Conservation (phyloP, 2,888 invertebrate species). For the Agrotis clavis region DNA sequence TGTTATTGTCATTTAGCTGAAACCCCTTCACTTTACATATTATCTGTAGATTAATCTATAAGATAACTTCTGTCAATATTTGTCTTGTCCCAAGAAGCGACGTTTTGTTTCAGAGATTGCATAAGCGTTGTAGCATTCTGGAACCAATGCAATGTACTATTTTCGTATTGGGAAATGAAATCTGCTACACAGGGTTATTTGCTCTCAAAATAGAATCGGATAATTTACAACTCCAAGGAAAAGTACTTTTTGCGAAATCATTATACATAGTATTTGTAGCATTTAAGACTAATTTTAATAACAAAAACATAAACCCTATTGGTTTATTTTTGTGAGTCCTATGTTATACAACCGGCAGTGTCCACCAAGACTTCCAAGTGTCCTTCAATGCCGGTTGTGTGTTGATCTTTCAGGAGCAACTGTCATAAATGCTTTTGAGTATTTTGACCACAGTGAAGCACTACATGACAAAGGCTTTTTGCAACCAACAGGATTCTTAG, state of each 20-base stretch:
- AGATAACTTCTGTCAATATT: constrained; percentile 35
- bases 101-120: constrained; percentile 22
- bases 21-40: constrained; percentile 46
- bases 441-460: too few species aligned
- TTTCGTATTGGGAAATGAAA: constrained; percentile 27
- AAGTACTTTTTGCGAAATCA: not conserved
- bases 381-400: not conserved
- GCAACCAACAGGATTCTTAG: not conserved
- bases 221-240: constrained; percentile 18
- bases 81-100: constrained; percentile 21
- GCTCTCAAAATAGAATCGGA: constrained; percentile 41
- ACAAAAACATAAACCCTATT: too few species aligned
- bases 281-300: not conserved
- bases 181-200: constrained; percentile 17
- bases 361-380: not conserved
- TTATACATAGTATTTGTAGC: not conserved
- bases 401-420: not conserved
- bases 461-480: too few species aligned
- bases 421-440: not conserved
- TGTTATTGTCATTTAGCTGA: constrained; percentile 53
- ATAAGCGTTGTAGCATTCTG: constrained; percentile 21
- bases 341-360: not conserved
- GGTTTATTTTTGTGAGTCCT: not conserved
- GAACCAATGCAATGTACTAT: constrained; percentile 24
- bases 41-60: constrained; percentile 60